phyloP scores from a whole-genome alignment of 2,797 vertebrate genomes.

The Pipistrellus pipistrellus region DNA sequence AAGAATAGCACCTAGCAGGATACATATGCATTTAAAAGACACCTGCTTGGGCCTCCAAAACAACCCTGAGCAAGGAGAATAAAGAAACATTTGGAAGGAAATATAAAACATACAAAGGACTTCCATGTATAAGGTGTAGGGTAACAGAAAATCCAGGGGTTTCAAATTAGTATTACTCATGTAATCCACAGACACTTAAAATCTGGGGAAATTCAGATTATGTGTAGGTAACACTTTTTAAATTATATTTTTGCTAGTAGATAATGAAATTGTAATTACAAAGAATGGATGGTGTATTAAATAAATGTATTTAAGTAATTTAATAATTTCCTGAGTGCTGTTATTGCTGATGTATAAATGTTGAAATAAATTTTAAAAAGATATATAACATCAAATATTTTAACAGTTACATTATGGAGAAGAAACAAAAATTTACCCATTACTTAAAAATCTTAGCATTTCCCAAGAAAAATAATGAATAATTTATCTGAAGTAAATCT shows the following conservation, averaged over 20 bases:
- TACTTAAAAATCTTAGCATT: constrained; percentile 44
- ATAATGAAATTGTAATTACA: constrained; percentile 12
- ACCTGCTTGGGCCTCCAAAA: neutral
- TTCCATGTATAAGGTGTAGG: neutral
- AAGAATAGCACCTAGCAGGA: neutral
- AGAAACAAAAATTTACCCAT: constrained; percentile 45
- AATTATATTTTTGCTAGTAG: neutral
- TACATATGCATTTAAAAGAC: neutral
- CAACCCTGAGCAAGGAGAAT: neutral
- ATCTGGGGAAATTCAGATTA: neutral
- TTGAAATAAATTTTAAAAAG: constrained; percentile 18
- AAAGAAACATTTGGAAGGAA: neutral
- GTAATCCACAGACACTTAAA: neutral
- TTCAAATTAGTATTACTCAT: neutral
- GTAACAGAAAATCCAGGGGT: neutral
- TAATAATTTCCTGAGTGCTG: constrained; percentile 31
- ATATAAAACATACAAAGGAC: neutral
- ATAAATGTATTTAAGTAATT: constrained; percentile 26
- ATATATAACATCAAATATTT: constrained; percentile 49
- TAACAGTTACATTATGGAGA: constrained; percentile 45
- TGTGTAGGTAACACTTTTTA: neutral
- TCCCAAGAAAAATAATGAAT: constrained; percentile 53
- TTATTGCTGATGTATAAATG: constrained; percentile 5
- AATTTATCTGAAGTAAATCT: constrained; percentile 64
- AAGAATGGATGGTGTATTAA: constrained; percentile 26